phyloP scores from a whole-genome alignment of 2,797 vertebrate species.

The Tinamus major region DNA sequence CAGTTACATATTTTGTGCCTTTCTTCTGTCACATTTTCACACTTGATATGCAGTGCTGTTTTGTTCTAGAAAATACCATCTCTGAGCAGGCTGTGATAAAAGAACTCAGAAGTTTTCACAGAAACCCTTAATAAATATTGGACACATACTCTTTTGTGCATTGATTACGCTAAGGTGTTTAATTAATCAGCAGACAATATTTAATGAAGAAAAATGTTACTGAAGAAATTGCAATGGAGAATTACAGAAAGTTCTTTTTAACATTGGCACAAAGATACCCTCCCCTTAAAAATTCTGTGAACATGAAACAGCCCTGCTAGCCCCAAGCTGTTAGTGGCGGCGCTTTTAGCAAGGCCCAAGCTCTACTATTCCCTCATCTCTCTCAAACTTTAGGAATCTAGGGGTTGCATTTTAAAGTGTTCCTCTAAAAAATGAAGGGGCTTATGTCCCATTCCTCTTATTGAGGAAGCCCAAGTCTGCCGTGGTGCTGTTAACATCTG shows the following conservation, averaged over 20 bases:
- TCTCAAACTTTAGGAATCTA: not conserved
- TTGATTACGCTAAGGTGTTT: slow-evolving; percentile 48
- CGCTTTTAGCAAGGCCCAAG: not conserved
- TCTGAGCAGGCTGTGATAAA: slow-evolving; percentile 25
- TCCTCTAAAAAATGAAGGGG: not conserved
- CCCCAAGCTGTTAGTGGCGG: not conserved
- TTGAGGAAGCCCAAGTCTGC: not conserved
- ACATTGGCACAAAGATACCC: not conserved
- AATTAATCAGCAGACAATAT: slow-evolving; percentile 47
- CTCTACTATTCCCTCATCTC: not conserved
- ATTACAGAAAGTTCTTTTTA: not conserved
- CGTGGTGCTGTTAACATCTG: not conserved
- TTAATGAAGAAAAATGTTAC: not conserved
- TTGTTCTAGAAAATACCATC: slow-evolving; percentile 46
- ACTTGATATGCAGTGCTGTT: not conserved
- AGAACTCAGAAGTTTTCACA: slow-evolving; percentile 22
- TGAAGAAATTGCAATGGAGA: not conserved
- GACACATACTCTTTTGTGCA: slow-evolving; percentile 5
- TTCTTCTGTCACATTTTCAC: slow-evolving; percentile 41
- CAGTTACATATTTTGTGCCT: slow-evolving; percentile 36
- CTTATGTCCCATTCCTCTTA: not conserved
- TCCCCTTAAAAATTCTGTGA: not conserved
- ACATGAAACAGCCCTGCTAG: not conserved
- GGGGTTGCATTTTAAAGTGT: not conserved
- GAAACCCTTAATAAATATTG: slow-evolving; percentile 49